Conservation (phyloP, 2,888 invertebrate species). For the Pseudococcus viburni region DNA sequence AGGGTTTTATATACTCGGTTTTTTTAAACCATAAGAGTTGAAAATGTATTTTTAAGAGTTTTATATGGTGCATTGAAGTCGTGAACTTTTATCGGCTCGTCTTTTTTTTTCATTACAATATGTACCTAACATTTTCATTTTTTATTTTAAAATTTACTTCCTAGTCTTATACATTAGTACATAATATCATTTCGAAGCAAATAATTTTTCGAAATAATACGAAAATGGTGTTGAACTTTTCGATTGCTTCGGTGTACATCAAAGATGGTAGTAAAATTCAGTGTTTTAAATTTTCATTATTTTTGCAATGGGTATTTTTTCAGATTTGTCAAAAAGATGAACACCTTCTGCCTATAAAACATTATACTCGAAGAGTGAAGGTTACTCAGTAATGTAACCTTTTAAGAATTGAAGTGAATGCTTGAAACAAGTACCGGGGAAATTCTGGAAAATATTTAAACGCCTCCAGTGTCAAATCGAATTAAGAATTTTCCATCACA, state of each 20-base stretch:
- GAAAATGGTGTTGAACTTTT: too few relatives aligned
- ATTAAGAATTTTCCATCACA: slow-evolving; percentile 59
- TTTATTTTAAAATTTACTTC: slow-evolving; percentile 21
- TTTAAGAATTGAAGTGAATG: slow-evolving; percentile 37
- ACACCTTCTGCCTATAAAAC: background rate
- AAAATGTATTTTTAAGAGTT: slow-evolving; percentile 64
- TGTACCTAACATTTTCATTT: slow-evolving; percentile 29
- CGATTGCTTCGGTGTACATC: too few relatives aligned
- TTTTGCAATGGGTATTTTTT: background rate
- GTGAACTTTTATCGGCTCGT: slow-evolving; percentile 60
- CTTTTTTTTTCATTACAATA: slow-evolving; percentile 53
- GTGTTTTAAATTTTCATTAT: background rate
- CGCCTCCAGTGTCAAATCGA: slow-evolving; percentile 59
- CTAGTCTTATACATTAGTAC: background rate
- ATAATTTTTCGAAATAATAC: background rate
- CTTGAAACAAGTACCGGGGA: slow-evolving; percentile 52
- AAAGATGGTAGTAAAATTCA: background rate
- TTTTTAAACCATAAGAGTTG: slow-evolving; percentile 56
- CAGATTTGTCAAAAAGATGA: slow-evolving; percentile 1
- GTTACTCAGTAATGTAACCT: slow-evolving; percentile 11
- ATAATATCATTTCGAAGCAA: background rate
- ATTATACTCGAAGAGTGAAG: background rate
- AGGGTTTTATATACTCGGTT: slow-evolving; percentile 52
- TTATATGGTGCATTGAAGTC: slow-evolving; percentile 59
- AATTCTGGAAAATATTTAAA: slow-evolving; percentile 50